Percentiles rank a stretch among this genome's conserved stretches.
phyloP scores from a whole-genome alignment of 2,113 vertebrate genomes.

The Zosterops japonicus region DNA sequence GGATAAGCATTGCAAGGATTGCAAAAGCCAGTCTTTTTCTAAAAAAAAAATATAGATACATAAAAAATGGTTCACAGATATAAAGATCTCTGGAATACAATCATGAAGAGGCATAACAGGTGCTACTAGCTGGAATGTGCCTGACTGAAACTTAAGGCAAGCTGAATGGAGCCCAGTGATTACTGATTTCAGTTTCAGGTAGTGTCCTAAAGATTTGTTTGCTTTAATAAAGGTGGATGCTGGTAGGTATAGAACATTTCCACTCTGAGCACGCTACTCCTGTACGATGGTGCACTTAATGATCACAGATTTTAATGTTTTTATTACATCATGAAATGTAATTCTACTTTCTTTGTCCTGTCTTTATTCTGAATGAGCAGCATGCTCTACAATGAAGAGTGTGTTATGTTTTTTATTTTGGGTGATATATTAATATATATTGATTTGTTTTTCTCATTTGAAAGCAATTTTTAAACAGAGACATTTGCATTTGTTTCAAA shows the following conservation, averaged over 20 bases:
- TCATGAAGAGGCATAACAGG: slow-evolving; percentile 29
- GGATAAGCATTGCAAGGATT: slow-evolving; percentile 55
- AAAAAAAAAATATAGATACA: not conserved
- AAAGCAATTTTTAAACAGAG: slow-evolving; percentile 46
- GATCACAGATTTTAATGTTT: slow-evolving; percentile 76
- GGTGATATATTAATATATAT: slow-evolving; percentile 55
- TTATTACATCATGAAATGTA: slow-evolving; percentile 78
- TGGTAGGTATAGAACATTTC: slow-evolving; percentile 79
- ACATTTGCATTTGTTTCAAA: slow-evolving; percentile 43
- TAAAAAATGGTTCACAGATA: not conserved
- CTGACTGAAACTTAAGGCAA: not conserved
- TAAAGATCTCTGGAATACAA: slow-evolving; percentile 22
- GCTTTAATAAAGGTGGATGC: slow-evolving; percentile 68
- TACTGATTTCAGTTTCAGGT: slow-evolving; percentile 24
- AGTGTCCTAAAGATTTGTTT: slow-evolving; percentile 26
- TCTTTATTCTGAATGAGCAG: slow-evolving; percentile 51
- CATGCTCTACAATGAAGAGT: slow-evolving; percentile 37
- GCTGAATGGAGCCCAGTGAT: not conserved
- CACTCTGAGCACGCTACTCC: slow-evolving; percentile 81
- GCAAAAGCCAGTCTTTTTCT: slow-evolving; percentile 54
- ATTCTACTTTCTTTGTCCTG: slow-evolving; percentile 65
- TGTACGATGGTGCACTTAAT: slow-evolving; percentile 78
- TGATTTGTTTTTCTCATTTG: slow-evolving; percentile 33
- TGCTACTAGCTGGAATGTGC: slow-evolving; percentile 35
- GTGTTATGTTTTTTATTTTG: slow-evolving; percentile 31